Base-by-base conservation (phyloP, 1,140 invertebrate species). In the Conopomorpha cramerella region DNA sequence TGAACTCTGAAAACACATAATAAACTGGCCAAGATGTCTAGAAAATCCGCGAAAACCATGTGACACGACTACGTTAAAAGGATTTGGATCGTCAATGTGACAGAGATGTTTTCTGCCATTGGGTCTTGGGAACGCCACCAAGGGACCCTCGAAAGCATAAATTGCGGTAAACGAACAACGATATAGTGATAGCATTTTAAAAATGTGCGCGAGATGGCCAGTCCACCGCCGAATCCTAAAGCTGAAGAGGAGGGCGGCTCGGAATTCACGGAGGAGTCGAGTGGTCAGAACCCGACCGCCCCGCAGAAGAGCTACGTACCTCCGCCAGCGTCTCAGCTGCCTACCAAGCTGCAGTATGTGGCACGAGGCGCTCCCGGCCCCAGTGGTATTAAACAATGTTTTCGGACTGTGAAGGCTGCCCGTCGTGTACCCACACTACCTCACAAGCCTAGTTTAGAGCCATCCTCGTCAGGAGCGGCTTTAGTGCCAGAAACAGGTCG, bases 181-280 rank as follows among this genome's bases (percentile, higher is more conserved):
- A 60, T 55, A 62, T 70, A 72, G 64, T 45, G 54, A 47, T 58
- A 68, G 65, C 54, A 43, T 58, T 59, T 63, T 60, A 76, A 78
- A 77, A 63, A 78, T 78, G 76, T 60, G 61, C 67, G 71, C 71
- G 65, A 72, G 72, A 78, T 78, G 74, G 66, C 72, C 64, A 77
- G 65, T 59, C 58, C 72, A 59, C 70, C 71, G 66, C 68, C 70
- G 59, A 78, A 77, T 65, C 71, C 74, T 55, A 66, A 55, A 53
- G 66, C 66, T 67, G 70, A 51, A 46, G 62, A 58, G 67, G 63
- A 65, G 64, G 63, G 58, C 55, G 60, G 60, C 59, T 56, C 65
- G 55, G 59, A 66, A 49, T 59, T 57, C 56, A 36, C 52, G 54
- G 53, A 66, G 62, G 67, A 64, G 56, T 43, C 63, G 65, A 53